Base-by-base conservation (phyloP, 2,797 vertebrate genomes). In the Poeciliopsis presidionis region DNA sequence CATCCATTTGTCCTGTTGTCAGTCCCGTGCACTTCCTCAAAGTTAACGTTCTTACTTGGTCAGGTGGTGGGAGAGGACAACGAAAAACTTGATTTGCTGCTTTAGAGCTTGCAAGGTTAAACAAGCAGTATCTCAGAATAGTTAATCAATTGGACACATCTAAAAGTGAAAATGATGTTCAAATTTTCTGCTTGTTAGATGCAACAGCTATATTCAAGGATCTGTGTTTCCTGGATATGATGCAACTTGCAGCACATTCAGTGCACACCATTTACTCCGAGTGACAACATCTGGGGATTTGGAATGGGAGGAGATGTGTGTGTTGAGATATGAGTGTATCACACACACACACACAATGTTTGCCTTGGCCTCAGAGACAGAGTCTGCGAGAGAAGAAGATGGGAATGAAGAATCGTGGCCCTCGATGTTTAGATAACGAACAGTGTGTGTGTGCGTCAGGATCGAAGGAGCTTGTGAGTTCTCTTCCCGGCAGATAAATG, bases 311-410 rank as follows among this genome's bases (percentile, higher is more conserved):
- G 67, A 79, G 77, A 67, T 80, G 82, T 76, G 78, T 55, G 83
- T 57, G 36, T 25, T 67, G 53, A 86, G 81, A 89, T 87, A 77
- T 82, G 85, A 81, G 84, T 83, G 88, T 89, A 88, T 90, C n/a
- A 89, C 88, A 73, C 22, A 65, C 88, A 73, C 22, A 65, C 14
- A 89, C 87, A 73, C n/a, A 28, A 83, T 94, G 86, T 93, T 93
- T 93, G 84, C 86, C 75, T 93, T 93, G 89, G 91, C 93, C 88
- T 87, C 87, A 83, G 87, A 91, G 86, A 79, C 87, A 82, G 83
- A 88, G 85, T 86, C 76, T 74, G 78, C 87, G 78, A 80, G 82
- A 87, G 77, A 84, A 84, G 84, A 70, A n/a, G 75, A 88, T 86
- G 76, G 81, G 85, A 90, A 86, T 85, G 69, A 74, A 87, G 90